Conservation (phyloP, 2,888 invertebrate genomes). For the Cephonodes hylas region DNA sequence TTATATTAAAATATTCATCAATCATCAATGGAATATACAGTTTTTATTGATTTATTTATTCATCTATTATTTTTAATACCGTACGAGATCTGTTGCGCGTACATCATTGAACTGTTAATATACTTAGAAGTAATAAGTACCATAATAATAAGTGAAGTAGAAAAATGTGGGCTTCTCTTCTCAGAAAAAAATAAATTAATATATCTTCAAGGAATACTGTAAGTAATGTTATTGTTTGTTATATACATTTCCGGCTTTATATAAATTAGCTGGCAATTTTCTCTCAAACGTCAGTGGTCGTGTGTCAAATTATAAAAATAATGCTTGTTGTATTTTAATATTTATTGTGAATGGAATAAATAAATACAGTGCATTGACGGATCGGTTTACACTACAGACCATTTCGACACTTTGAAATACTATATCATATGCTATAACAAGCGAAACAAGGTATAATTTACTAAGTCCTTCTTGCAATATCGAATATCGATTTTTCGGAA, state of each 20-base stretch:
- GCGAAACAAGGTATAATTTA: neutral
- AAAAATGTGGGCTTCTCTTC: too few species aligned
- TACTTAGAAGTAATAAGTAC: too few species aligned
- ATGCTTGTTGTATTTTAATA: conserved; percentile 23
- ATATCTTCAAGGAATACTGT: too few species aligned
- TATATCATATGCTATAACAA: neutral
- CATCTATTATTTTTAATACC: too few species aligned
- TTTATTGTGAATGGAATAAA: conserved; percentile 13
- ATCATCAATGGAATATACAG: too few species aligned
- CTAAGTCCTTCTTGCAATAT: neutral
- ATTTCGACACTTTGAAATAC: neutral
- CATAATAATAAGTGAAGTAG: too few species aligned
- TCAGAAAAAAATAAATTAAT: too few species aligned
- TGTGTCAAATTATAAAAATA: conserved; percentile 32
- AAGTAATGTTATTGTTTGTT: too few species aligned
- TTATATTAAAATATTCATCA: neutral
- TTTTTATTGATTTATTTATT: too few species aligned
- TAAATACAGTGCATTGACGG: neutral
- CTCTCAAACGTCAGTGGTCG: neutral
- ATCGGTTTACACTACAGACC: neutral
- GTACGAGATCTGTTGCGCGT: too few species aligned
- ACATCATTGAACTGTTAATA: too few species aligned
- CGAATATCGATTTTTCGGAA: conserved; percentile 14
- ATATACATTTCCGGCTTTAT: too few species aligned
- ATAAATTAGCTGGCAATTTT: neutral